A percentile compares a stretch with the other conserved stretches of the same genome.
Conservation (phyloP, 2,113 vertebrate species). For the Gorsachius goisagi region DNA sequence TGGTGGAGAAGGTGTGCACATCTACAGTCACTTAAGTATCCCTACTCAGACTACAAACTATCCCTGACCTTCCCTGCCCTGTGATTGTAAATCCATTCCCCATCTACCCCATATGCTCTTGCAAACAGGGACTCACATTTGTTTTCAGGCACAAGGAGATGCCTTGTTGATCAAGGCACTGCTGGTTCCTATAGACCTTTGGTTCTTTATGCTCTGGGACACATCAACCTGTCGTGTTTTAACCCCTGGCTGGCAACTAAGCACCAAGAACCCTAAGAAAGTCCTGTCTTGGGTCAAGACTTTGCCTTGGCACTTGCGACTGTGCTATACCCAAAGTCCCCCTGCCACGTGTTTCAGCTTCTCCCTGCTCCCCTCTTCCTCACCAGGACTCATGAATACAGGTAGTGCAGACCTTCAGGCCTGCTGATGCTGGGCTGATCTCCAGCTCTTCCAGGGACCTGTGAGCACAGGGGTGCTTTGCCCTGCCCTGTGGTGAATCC, state of each 20-base stretch:
- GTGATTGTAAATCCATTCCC: not conserved
- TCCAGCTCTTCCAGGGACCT: not conserved
- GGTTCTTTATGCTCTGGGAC: not conserved
- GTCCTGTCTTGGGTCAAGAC: not conserved
- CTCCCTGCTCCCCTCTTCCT: not conserved
- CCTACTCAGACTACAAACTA: rapidly evolving
- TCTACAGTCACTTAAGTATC: not conserved
- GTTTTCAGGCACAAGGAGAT: not conserved
- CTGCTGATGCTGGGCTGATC: not conserved
- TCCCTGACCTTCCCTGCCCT: not conserved
- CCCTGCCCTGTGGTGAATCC: not conserved
- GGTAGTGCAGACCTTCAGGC: not conserved
- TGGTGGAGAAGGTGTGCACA: not conserved
- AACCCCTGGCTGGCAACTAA: too few species aligned
- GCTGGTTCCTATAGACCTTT: not conserved
- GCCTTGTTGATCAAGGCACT: not conserved
- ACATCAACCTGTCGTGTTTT: not conserved
- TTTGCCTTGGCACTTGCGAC: not conserved
- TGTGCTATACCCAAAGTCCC: not conserved
- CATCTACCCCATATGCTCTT: not conserved
- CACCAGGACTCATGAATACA: not conserved
- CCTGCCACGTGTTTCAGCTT: not conserved
- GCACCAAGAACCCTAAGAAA: not conserved
- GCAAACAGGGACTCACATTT: not conserved
- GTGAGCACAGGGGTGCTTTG: not conserved